Evolutionary conservation across 2,797 vertebrate genomes (phyloP), one percentile per base, ranked within the genome.

Genomic region (Naso thynnoides): DNA sequence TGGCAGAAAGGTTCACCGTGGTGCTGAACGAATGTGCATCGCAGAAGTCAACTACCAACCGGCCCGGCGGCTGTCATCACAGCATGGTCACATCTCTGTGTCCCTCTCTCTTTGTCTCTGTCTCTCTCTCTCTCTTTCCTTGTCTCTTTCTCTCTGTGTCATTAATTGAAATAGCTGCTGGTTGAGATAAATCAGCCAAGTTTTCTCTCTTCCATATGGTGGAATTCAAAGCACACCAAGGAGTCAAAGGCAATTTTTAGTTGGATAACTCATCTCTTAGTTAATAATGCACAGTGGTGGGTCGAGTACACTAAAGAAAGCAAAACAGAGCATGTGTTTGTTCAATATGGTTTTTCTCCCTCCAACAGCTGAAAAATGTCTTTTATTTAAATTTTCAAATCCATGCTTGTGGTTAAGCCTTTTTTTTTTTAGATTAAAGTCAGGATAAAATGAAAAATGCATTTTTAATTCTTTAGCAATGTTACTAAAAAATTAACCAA

Each of bases 1-100:
- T 80, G 76, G 63, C 86, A 80, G 85, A 80, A 86, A 84, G 85
- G 73, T 89, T 87, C 83, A 61, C 62, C 44, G 77, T 15, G 23
- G 52, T 26, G 68, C 66, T 81, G 79, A 87, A 72, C 88, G 88
- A 88, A 90, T 83, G 83, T 48, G 76, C 55, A 56, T 76, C 36
- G 59, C 61, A 54, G 75, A 70, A 86, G 83, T 90, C 82, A 87
- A 88, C 78, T 65, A 67, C 29, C 56, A 55, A 10, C 33, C 33
- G 81, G 44, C 69, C 61, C 29, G 11, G 52, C 53, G 53, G 78
- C 80, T 82, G 79, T 79, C 82, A 81, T 78, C 84, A 42, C 76
- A 71, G 78, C 67, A 57, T 41, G 70, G 23, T 47, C 57, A 21
- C 50, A 49, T 50, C 60, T 64, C 53, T 63, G 15, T 62, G 50